phyloP scores from a whole-genome alignment of 2,113 vertebrate genomes.

The Tetraodon nigroviridis region DNA sequence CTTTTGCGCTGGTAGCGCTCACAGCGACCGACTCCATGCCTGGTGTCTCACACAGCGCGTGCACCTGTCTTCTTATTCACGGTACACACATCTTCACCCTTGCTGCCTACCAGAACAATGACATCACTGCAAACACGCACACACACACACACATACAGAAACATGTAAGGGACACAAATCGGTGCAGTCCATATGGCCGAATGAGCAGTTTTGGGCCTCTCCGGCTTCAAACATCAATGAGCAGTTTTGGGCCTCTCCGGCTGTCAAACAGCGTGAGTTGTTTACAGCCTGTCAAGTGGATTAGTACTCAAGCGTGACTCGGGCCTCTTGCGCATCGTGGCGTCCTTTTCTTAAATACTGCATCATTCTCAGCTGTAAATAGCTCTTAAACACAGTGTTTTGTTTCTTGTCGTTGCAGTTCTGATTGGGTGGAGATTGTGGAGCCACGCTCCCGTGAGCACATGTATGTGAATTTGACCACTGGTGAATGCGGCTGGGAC shows the following conservation, averaged over 20 bases:
- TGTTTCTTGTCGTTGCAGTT: slow-evolving; percentile 64
- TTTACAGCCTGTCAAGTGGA: slow-evolving; percentile 39
- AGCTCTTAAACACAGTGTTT: neutral
- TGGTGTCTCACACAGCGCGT: slow-evolving; percentile 43
- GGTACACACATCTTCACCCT: slow-evolving; percentile 19
- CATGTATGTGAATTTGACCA: slow-evolving; percentile 86
- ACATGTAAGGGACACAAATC: slow-evolving; percentile 36
- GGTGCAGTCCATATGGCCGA: slow-evolving; percentile 42
- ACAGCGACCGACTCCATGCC: slow-evolving; percentile 46
- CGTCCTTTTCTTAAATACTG: slow-evolving; percentile 8
- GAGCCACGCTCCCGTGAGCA: slow-evolving; percentile 85
- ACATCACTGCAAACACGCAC: slow-evolving; percentile 42
- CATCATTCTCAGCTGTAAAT: slow-evolving; percentile 11
- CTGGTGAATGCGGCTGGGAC: slow-evolving; percentile 86
- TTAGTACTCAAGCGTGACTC: slow-evolving; percentile 33
- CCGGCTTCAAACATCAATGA: slow-evolving; percentile 33
- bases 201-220: slow-evolving; percentile 23
- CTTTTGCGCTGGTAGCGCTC: slow-evolving; percentile 34
- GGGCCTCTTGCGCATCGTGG: slow-evolving; percentile 7
- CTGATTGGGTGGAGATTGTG: slow-evolving; percentile 90
- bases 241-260: slow-evolving; percentile 23
- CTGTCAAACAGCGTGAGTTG: slow-evolving; percentile 44
- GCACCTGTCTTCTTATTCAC: slow-evolving; percentile 58
- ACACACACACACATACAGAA: slow-evolving; percentile 34
- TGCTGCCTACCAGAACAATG: slow-evolving; percentile 32